phyloP scores from a whole-genome alignment of 2,888 invertebrate genomes.

The Buathra laborator region DNA sequence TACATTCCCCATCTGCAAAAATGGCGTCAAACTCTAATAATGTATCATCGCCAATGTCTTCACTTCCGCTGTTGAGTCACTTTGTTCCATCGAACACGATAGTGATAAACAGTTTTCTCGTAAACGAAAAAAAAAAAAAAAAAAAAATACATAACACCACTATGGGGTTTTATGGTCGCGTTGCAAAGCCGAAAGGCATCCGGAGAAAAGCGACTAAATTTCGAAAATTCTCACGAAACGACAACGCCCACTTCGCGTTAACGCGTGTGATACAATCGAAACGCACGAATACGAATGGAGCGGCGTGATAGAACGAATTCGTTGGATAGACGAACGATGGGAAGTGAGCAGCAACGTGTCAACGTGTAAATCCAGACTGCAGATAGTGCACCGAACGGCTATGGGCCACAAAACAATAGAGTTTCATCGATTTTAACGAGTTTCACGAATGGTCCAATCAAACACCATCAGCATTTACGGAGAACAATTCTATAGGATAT shows the following conservation, averaged over 20 bases:
- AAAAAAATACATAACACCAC: constrained; percentile 3
- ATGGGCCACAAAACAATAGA: constrained; percentile 40
- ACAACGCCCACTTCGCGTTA: constrained; percentile 36
- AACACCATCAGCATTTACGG: constrained; percentile 36
- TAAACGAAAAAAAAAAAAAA: not conserved
- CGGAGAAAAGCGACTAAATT: constrained; percentile 10
- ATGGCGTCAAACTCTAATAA: constrained; percentile 13
- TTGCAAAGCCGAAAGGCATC: not conserved
- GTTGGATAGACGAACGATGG: constrained; percentile 19
- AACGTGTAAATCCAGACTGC: constrained; percentile 38
- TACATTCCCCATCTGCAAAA: not conserved
- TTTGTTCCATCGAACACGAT: not conserved
- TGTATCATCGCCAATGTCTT: constrained; percentile 1
- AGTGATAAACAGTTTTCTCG: constrained; percentile 24
- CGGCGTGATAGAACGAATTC: constrained; percentile 25
- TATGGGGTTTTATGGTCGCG: not conserved
- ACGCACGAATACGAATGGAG: not conserved
- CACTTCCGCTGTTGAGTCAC: constrained; percentile 4
- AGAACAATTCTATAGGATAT: constrained; percentile 4
- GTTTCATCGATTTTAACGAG: constrained; percentile 55
- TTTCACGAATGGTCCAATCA: constrained; percentile 34
- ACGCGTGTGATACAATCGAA: not conserved
- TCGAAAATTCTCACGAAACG: constrained; percentile 6
- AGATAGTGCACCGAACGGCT: constrained; percentile 8
- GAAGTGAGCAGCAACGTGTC: constrained; percentile 52